These are phyloP conservation scores for Chrysolina oricalcia DNA, from an alignment of 2,888 invertebrate species.

Conservation along the genomic window DNA sequence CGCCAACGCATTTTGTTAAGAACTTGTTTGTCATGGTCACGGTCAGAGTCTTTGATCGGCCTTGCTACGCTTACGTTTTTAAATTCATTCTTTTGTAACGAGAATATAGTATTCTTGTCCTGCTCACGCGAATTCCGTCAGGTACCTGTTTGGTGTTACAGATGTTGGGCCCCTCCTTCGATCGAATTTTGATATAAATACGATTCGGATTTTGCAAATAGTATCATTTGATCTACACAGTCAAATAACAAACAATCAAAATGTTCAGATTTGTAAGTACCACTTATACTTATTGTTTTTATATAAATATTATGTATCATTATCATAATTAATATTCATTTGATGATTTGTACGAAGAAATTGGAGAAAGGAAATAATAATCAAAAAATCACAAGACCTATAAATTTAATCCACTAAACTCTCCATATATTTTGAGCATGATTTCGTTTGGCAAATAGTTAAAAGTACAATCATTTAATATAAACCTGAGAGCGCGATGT, in stretches of 20 bases:
- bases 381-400: too few species aligned
- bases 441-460: too few species aligned
- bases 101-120: neutral
- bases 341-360: too few species aligned
- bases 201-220: conserved; percentile 22
- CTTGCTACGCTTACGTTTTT: conserved; percentile 20
- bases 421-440: too few species aligned
- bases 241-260: conserved; percentile 44
- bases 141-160: conserved; percentile 11
- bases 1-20: neutral
- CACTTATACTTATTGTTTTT: neutral
- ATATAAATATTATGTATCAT: too few species aligned
- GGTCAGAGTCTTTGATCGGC: conserved; percentile 14
- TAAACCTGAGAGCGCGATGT: too few species aligned
- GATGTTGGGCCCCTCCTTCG: conserved; percentile 23
- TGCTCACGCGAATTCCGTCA: neutral
- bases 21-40: conserved; percentile 11
- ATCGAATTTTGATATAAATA: conserved; percentile 44
- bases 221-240: conserved; percentile 47
- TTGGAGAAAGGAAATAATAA: too few species aligned
- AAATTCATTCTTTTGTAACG: conserved; percentile 10
- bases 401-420: too few species aligned
- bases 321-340: too few species aligned
- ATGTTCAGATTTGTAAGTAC: conserved; percentile 59
- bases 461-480: too few species aligned